A percentile compares a stretch with the other conserved stretches of the same genome.
Evolutionary conservation across 2,113 vertebrate species (phyloP).

Genomic region (Australoheros scitulus): DNA sequence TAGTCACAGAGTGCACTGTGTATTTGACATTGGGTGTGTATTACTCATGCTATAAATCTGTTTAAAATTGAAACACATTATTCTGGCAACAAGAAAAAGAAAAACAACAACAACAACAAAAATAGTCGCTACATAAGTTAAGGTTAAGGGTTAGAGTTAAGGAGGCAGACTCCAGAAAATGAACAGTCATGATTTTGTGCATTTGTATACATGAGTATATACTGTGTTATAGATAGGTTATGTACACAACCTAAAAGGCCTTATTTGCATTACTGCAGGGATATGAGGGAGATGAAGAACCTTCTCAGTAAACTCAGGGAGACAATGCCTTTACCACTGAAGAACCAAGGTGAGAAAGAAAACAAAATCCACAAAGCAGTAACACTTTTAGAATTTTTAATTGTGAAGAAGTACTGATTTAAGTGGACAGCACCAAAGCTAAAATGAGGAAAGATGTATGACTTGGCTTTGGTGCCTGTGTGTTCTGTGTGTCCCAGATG

Average conservation of each 20-base stretch:
- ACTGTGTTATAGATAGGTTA: not conserved
- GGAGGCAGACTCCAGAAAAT: not conserved
- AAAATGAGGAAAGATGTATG: not conserved
- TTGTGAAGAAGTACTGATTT: not conserved
- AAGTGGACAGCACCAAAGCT: not conserved
- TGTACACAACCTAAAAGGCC: not conserved
- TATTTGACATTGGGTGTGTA: not conserved
- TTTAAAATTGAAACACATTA: not conserved
- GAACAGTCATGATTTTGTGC: not conserved
- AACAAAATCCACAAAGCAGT: not conserved
- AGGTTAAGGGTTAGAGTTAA: not conserved
- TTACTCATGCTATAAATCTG: not conserved
- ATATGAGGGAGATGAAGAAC: conserved; percentile 99
- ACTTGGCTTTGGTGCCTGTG: conserved; percentile 42
- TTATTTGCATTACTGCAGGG: conserved; percentile 77
- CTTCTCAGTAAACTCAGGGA: conserved; percentile 99
- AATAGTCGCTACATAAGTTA: not conserved
- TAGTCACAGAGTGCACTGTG: not conserved
- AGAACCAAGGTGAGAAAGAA: conserved; percentile 91
- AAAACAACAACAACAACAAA: not conserved
- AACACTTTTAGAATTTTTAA: not conserved
- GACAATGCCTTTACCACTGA: conserved; percentile 99
- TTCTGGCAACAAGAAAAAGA: not conserved
- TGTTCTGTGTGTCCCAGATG: conserved; percentile 82
- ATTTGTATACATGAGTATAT: not conserved